Evolutionary conservation across 1,140 invertebrate genomes (phyloP).

Genomic region (Drosophila saltans): DNA sequence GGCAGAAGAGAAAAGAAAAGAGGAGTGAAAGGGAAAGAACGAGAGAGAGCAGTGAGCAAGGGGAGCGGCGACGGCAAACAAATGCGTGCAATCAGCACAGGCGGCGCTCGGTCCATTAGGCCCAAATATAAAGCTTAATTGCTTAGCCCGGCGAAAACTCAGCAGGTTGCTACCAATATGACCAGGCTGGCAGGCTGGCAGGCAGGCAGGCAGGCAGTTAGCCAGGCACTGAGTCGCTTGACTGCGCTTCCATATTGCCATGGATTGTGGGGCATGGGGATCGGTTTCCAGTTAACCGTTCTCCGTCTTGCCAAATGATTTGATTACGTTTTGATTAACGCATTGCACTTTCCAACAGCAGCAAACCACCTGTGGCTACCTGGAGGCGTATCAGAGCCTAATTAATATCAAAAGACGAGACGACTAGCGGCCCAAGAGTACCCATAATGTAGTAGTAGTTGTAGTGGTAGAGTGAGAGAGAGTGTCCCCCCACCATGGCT

Average conservation of each 20-base stretch:
- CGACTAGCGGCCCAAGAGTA: conserved; percentile 5
- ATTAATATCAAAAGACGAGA: conserved; percentile 75
- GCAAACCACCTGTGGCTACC: conserved; percentile 79
- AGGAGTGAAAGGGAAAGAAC: conserved; percentile 1
- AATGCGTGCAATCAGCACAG: conserved; percentile 82
- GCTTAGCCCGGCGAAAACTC: conserved; percentile 72
- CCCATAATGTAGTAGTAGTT: conserved; percentile 1
- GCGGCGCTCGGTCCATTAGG: conserved; percentile 83
- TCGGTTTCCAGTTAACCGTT: conserved; percentile 27
- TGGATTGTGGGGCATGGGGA: conserved; percentile 21
- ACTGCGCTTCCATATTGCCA: conserved; percentile 16
- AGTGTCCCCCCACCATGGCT: conserved; percentile 22
- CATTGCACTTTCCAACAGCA: conserved; percentile 75
- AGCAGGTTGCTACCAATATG: conserved; percentile 67
- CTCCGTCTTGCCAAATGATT: conserved; percentile 72
- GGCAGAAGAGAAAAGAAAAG: neutral
- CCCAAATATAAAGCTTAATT: conserved; percentile 83
- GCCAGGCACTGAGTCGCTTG: neutral
- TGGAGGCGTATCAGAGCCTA: conserved; percentile 72
- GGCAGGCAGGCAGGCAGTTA: neutral
- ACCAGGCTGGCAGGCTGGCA: conserved; percentile 37
- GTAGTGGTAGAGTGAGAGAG: neutral
- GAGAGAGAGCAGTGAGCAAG: neutral
- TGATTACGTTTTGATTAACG: conserved; percentile 81
- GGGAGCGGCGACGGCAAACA: conserved; percentile 59